These are phyloP conservation scores for Paragorgia papillata DNA, from an alignment of 92 coral and sea anemone genomes.

Conservation along the genomic window DNA sequence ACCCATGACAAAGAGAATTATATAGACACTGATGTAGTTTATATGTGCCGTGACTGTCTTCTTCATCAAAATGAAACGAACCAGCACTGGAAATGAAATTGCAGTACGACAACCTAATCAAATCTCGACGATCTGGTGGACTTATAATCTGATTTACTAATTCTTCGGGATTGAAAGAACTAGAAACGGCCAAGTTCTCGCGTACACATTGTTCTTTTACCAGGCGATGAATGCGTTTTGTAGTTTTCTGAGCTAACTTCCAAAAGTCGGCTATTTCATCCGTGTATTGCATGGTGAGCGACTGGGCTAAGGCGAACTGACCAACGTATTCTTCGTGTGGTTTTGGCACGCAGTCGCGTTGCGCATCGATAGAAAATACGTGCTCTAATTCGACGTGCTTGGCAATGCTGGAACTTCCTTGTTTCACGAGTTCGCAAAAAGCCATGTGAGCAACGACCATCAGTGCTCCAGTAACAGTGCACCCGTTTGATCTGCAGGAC, in stretches of 20 bases:
- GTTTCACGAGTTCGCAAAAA: neutral
- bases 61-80: neutral
- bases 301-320: neutral
- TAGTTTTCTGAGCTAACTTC: neutral
- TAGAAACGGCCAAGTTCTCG: neutral
- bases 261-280: neutral
- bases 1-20: neutral
- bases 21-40: neutral
- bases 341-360: neutral
- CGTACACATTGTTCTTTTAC: neutral
- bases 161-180: neutral
- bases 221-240: neutral
- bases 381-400: neutral
- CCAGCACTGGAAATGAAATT: conserved; percentile 3
- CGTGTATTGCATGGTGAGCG: neutral
- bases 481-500: neutral
- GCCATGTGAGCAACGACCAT: neutral
- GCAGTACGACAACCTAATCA: neutral
- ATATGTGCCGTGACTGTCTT: neutral
- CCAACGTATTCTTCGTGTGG: neutral
- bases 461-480: no score
- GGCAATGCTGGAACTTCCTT: neutral
- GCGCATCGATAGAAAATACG: neutral
- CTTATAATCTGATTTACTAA: neutral
- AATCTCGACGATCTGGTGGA: neutral